Evolutionary conservation across 2,888 invertebrate genomes (phyloP).

Genomic region (Hydropsyche betteni): DNA sequence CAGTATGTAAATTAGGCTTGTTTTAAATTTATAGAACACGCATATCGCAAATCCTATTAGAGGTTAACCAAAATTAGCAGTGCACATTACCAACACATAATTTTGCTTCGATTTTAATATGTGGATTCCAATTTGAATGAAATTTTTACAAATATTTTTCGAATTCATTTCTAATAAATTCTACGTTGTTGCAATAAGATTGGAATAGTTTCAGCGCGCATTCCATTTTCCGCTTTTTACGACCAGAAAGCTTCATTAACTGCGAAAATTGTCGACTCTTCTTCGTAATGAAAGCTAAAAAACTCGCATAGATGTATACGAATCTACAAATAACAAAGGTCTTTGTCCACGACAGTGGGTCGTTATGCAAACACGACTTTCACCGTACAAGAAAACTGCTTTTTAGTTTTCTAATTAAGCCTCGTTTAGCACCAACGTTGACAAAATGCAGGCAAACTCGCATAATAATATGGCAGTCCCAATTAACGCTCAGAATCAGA

Average conservation of each 20-base stretch:
- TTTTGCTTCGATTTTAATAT: no score
- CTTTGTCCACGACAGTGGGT: slow-evolving; percentile 12
- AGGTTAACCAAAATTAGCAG: no score
- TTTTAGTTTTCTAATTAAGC: slow-evolving; percentile 32
- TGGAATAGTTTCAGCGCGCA: not conserved
- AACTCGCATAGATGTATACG: not conserved
- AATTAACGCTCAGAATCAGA: no score
- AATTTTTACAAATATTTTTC: no score
- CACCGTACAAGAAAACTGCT: slow-evolving; percentile 6
- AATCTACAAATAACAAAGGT: slow-evolving; percentile 1
- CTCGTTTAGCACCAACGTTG: not conserved
- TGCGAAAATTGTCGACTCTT: not conserved
- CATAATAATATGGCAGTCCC: not conserved
- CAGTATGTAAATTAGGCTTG: no score
- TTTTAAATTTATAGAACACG: no score
- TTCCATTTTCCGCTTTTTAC: not conserved
- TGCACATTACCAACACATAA: no score
- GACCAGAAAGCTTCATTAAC: slow-evolving; percentile 10
- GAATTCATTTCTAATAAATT: no score
- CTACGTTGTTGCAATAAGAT: not conserved
- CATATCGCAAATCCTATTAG: no score
- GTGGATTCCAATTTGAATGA: no score
- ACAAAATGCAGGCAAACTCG: not conserved
- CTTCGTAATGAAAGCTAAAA: slow-evolving; percentile 24
- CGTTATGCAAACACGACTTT: slow-evolving; percentile 22